These are phyloP conservation scores for Cephus pulcher DNA, from an alignment of 2,888 invertebrate genomes.

Conservation along the genomic window DNA sequence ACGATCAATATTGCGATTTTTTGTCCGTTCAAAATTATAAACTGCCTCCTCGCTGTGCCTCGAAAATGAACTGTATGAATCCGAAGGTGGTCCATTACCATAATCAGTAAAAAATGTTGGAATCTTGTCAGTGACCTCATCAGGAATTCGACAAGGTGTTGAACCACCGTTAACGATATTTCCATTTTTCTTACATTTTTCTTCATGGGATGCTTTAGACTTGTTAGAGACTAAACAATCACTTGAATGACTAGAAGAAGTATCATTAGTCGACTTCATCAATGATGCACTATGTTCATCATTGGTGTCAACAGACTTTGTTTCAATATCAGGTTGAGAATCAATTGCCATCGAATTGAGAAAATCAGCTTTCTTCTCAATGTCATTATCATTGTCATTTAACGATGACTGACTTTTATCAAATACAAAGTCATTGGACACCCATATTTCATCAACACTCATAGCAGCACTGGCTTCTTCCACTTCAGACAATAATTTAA, in stretches of 20 bases:
- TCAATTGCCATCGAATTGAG: neutral
- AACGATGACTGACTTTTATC: neutral
- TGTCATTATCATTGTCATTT: neutral
- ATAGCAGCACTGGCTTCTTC: neutral
- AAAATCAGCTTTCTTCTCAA: neutral
- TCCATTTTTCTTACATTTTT: neutral
- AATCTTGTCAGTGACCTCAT: conserved; percentile 2
- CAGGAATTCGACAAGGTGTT: neutral
- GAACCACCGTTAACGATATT: conserved; percentile 3
- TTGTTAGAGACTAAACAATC: neutral
- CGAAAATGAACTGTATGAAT: neutral
- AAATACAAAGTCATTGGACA: neutral
- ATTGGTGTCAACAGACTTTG: neutral
- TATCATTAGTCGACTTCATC: neutral
- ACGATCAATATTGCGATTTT: neutral
- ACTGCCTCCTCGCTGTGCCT: neutral
- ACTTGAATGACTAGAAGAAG: neutral
- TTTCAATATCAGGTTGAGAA: neutral
- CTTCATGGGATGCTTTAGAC: neutral
- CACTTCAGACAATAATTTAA: neutral
- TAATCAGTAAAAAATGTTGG: neutral
- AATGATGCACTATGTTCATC: neutral
- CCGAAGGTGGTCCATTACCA: neutral
- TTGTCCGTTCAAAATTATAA: neutral
- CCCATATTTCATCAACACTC: neutral